These are phyloP conservation scores for Mionectes macconnelli DNA, from an alignment of 2,113 vertebrate species.

Conservation along the genomic window DNA sequence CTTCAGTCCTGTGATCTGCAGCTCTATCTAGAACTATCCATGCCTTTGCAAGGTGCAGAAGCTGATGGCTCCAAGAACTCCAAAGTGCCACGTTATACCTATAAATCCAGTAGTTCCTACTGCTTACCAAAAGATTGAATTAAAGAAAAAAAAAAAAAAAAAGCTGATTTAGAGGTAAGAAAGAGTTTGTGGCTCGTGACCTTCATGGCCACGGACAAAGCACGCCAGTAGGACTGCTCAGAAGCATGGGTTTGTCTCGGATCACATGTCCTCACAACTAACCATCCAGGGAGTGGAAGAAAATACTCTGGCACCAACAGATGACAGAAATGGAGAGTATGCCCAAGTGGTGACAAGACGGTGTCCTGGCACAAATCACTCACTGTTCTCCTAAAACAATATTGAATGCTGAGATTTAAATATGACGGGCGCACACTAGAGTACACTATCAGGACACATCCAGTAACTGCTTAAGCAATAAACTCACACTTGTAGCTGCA, in stretches of 20 bases:
- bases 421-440: background rate
- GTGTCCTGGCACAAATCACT: background rate
- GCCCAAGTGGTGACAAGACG: background rate
- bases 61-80: background rate
- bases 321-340: background rate
- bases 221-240: background rate
- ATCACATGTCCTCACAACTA: background rate
- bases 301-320: background rate
- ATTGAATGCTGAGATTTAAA: background rate
- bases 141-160: too few species aligned
- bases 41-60: accelerated
- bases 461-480: background rate
- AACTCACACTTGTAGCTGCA: background rate
- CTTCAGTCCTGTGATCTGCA: background rate
- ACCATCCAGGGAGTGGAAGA: background rate
- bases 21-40: background rate
- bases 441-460: background rate
- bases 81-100: background rate
- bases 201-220: background rate
- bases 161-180: background rate
- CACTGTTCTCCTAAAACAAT: background rate
- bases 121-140: background rate
- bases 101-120: background rate
- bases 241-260: background rate
- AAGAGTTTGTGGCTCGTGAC: background rate